Conservation (phyloP, 1,140 invertebrate genomes). For the Drosophila teissieri region DNA sequence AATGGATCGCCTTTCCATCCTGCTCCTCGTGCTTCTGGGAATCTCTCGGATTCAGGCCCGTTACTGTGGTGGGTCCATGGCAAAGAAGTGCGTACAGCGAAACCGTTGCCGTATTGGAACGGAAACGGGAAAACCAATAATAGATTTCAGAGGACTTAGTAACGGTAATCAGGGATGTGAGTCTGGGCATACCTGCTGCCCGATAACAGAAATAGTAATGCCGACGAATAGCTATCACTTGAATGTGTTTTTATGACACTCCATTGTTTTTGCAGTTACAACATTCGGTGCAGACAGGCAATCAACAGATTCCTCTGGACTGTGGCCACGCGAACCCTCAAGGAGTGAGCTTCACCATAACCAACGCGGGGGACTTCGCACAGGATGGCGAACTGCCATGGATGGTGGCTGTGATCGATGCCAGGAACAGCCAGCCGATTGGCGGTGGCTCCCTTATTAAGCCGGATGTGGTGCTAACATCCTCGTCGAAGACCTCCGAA, state of each 20-base stretch:
- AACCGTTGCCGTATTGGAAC: not conserved
- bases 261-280: not conserved
- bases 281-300: too few relatives aligned
- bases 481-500: slow-evolving; percentile 87
- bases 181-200: not conserved
- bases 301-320: not conserved
- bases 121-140: not conserved
- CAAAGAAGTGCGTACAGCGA: not conserved
- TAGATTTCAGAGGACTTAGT: not conserved
- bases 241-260: not conserved
- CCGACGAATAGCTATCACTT: too few relatives aligned
- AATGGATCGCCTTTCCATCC: not conserved
- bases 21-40: not conserved
- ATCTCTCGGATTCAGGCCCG: too few relatives aligned
- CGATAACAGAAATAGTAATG: not conserved
- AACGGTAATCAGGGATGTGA: not conserved
- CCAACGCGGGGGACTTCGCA: not conserved
- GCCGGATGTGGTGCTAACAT: slow-evolving; percentile 87
- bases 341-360: not conserved
- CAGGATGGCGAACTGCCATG: slow-evolving; percentile 91
- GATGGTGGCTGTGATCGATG: slow-evolving; percentile 92
- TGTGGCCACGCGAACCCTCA: not conserved
- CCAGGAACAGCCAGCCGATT: slow-evolving; percentile 86
- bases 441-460: slow-evolving; percentile 89
- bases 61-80: not conserved